Conservation (phyloP, 2,888 invertebrate species). For the Oasisia sp. region DNA sequence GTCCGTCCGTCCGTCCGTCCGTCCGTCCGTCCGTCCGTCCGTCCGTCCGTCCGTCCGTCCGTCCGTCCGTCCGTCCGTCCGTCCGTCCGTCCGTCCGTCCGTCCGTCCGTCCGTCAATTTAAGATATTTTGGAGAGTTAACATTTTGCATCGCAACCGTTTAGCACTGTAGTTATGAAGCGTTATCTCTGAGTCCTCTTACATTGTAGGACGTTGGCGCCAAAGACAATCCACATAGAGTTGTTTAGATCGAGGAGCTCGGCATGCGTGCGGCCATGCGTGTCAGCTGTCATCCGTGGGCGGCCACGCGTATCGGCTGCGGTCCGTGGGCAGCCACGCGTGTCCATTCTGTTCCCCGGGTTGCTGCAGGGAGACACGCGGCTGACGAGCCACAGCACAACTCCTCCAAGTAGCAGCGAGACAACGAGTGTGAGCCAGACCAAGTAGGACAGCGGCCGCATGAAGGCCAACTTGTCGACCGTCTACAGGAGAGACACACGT, state of each 20-base stretch:
- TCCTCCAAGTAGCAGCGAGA: conserved; percentile 22
- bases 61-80: too few relatives aligned
- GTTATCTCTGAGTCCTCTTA: not conserved
- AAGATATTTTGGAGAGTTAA: too few relatives aligned
- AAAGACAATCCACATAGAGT: conserved; percentile 21
- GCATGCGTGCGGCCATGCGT: not conserved
- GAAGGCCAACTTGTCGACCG: not conserved
- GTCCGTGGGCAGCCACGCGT: not conserved
- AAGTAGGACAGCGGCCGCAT: not conserved
- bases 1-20: too few relatives aligned
- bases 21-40: too few relatives aligned
- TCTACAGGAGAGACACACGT: not conserved
- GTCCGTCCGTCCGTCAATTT: too few relatives aligned
- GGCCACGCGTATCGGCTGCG: not conserved
- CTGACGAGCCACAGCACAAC: conserved; percentile 28
- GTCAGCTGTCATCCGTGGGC: not conserved
- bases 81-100: too few relatives aligned
- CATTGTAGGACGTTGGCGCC: conserved; percentile 27
- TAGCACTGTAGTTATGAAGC: too few relatives aligned
- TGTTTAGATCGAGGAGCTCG: not conserved
- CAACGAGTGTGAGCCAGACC: conserved; percentile 28
- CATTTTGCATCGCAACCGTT: too few relatives aligned
- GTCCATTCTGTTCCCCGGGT: not conserved
- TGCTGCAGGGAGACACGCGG: conserved; percentile 17
- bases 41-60: too few relatives aligned